Conservation (phyloP, 2,888 invertebrate species). For the Carabus problematicus region DNA sequence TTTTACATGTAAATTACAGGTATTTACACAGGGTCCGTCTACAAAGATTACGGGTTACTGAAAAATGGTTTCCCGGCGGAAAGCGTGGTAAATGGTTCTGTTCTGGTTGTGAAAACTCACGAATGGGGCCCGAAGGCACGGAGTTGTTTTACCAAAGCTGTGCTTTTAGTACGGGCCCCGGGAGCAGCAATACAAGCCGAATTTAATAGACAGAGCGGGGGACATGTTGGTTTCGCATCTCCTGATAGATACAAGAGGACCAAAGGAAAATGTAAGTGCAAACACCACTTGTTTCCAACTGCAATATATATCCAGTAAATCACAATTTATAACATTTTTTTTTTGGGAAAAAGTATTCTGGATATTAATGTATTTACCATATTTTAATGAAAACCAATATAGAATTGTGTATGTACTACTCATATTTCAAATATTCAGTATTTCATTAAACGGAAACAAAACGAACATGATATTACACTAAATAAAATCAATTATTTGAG, state of each 20-base stretch:
- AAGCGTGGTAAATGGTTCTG: slow-evolving; percentile 76
- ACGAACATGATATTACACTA: too few species aligned
- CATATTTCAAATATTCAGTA: too few species aligned
- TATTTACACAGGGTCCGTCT: slow-evolving; percentile 78
- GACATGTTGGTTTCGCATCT: slow-evolving; percentile 81
- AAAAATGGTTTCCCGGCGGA: slow-evolving; percentile 84
- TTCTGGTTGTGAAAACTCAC: slow-evolving; percentile 81
- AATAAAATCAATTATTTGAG: too few species aligned
- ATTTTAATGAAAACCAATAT: too few species aligned
- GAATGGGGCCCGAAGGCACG: slow-evolving; percentile 71
- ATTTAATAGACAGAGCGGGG: slow-evolving; percentile 81
- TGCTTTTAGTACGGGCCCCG: slow-evolving; percentile 75
- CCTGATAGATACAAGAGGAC: slow-evolving; percentile 69
- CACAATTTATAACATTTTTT: too few species aligned
- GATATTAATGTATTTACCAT: too few species aligned
- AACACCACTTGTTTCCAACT: too few species aligned
- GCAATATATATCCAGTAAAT: too few species aligned
- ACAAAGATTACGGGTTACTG: slow-evolving; percentile 79
- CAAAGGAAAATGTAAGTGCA: slow-evolving; percentile 66
- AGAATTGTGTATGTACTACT: too few species aligned
- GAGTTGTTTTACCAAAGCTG: slow-evolving; percentile 69
- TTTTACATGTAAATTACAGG: slow-evolving; percentile 60
- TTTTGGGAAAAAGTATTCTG: too few species aligned
- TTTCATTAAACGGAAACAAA: too few species aligned
- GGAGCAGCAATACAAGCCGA: slow-evolving; percentile 78